A percentile compares a stretch with the other conserved stretches of the same genome.
Evolutionary conservation across 2,797 vertebrate species (phyloP).

Genomic region (Takifugu ocellatus): DNA sequence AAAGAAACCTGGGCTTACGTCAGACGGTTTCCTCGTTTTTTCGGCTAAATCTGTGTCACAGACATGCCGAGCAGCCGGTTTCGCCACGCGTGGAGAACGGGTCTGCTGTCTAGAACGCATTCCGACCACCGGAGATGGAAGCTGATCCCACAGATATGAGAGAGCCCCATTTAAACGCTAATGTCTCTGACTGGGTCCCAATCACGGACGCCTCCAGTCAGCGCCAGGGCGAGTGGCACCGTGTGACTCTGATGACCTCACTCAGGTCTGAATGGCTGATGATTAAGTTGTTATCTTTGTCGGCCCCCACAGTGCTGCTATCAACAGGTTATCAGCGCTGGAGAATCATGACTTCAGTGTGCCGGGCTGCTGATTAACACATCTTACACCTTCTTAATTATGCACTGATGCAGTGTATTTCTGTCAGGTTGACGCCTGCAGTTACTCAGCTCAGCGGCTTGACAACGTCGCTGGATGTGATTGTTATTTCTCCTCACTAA

Average conservation of each 20-base stretch:
- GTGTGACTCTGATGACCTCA: slow-evolving; percentile 38
- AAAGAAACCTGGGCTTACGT: slow-evolving; percentile 36
- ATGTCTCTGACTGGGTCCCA: slow-evolving; percentile 36
- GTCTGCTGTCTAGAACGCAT: slow-evolving; percentile 4
- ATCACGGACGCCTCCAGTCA: slow-evolving; percentile 26
- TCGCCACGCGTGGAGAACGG: neutral
- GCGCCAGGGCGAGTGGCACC: slow-evolving; percentile 38
- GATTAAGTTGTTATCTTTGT: slow-evolving; percentile 23
- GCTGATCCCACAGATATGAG: slow-evolving; percentile 44
- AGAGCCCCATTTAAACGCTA: slow-evolving; percentile 49
- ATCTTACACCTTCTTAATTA: no score
- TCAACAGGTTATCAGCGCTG: no score
- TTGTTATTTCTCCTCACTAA: no score
- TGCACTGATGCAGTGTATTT: no score
- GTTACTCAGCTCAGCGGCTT: no score
- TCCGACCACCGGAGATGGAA: slow-evolving; percentile 30
- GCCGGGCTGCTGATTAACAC: no score
- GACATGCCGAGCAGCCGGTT: neutral
- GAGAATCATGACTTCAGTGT: no score
- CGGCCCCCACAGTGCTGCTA: no score
- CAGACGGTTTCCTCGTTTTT: slow-evolving; percentile 9
- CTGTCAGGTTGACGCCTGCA: no score
- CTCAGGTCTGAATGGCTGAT: slow-evolving; percentile 36
- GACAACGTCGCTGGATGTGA: no score
- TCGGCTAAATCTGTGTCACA: slow-evolving; percentile 1